Conservation (phyloP, 2,113 vertebrate genomes). For the Conger conger region DNA sequence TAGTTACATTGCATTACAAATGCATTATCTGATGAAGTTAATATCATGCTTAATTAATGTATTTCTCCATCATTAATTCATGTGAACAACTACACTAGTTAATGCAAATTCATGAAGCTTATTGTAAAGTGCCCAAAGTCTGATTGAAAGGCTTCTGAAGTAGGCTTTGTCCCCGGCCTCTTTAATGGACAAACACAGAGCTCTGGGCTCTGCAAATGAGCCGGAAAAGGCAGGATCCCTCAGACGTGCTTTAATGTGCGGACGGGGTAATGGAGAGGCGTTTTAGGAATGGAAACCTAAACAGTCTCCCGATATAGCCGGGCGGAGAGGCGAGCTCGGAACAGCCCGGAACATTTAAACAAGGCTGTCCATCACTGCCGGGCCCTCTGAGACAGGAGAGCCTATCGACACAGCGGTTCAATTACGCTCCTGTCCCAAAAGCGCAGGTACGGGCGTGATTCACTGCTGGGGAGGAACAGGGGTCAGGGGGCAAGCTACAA, state of each 20-base stretch:
- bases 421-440: constrained; percentile 32
- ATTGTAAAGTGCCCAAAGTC: too few relatives aligned
- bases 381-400: constrained; percentile 34
- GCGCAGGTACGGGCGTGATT: constrained; percentile 42
- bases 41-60: too few relatives aligned
- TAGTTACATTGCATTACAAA: too few relatives aligned
- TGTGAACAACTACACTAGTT: too few relatives aligned
- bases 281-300: constrained; percentile 8
- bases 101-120: too few relatives aligned
- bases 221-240: neutral
- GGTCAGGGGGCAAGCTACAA: constrained; percentile 23
- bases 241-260: neutral
- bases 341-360: constrained; percentile 24
- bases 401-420: constrained; percentile 44
- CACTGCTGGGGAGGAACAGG: constrained; percentile 35
- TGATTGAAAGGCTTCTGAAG: too few relatives aligned
- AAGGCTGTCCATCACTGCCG: constrained; percentile 46
- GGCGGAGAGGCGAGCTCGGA: constrained; percentile 27
- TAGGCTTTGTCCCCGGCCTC: too few relatives aligned
- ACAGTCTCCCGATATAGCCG: constrained; percentile 30
- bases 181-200: too few relatives aligned
- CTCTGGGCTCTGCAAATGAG: too few relatives aligned
- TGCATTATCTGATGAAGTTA: too few relatives aligned
- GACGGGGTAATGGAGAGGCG: neutral
- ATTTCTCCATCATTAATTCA: too few relatives aligned